Evolutionary conservation across 2,888 invertebrate species (phyloP), one percentile per base, ranked within the genome.

Genomic region (Drosophila paramelanica): DNA sequence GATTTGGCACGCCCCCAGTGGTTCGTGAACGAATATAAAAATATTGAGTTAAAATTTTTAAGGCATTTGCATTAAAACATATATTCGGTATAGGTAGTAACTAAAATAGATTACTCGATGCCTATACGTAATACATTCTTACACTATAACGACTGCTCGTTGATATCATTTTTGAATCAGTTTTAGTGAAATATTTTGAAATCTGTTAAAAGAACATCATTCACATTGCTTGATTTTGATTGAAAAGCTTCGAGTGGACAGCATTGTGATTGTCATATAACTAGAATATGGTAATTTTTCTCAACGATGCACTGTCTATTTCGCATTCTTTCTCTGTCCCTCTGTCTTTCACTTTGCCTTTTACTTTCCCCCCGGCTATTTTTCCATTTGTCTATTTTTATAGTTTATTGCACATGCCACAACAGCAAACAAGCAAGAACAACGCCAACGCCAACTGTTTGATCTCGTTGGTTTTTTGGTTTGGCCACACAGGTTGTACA

Each of bases 241-340:
- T 81, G 82, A 86, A 79, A 68, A 74, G 67, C 74, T 65, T 78
- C 66, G 59, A 67, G 73, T 71, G 71, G 67, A 77, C 73, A 75
- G 76, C 61, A 81, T 68, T 79, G 73, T 71, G 84, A 79, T 81
- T 80, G 70, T 77, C 74, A 88, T 84, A 83, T 81, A 86, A 77
- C 79, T 81, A 56, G 81, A 89, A 86, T 81, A 79, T 86, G 83
- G 89, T 84, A 84, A 87, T 86, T 79, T 61, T 50, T 41, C 33
- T 65, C 43, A n/a, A 66, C 42, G 36, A 65, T 23, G 14, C 27
- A 42, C 5, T 47, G 38, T 45, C 42, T 33, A 33, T 46, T 5
- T 23, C 20, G 20, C 33, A 23, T 11, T 25, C 33, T 31, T 11
- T n/a, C 8, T n/a, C 6, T 46, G 7, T 33, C 2, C 31, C 13